phyloP scores from a whole-genome alignment of 2,888 invertebrate species.

The Epirrhoe alternata region DNA sequence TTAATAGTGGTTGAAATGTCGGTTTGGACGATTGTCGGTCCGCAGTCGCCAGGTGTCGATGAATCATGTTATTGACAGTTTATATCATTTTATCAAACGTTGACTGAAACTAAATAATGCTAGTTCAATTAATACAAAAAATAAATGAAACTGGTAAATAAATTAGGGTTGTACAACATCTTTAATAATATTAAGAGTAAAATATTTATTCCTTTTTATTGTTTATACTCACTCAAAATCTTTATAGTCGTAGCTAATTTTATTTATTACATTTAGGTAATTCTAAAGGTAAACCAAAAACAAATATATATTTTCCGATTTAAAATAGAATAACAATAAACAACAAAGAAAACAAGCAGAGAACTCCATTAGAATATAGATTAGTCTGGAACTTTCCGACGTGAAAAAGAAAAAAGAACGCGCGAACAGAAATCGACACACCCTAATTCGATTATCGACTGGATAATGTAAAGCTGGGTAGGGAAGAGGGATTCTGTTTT shows the following conservation, averaged over 20 bases:
- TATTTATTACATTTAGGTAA: too few species aligned
- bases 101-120: slow-evolving; percentile 20
- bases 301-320: slow-evolving; percentile 10
- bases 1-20: slow-evolving; percentile 77
- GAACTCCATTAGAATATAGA: slow-evolving; percentile 47
- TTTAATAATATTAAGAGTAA: too few species aligned
- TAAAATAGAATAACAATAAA: slow-evolving; percentile 33
- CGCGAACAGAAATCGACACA: slow-evolving; percentile 39
- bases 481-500: slow-evolving; percentile 8
- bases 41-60: slow-evolving; percentile 51
- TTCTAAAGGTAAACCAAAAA: not conserved
- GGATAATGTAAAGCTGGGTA: slow-evolving; percentile 23
- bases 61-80: slow-evolving; percentile 40
- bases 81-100: slow-evolving; percentile 40
- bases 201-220: too few species aligned
- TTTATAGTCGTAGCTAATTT: too few species aligned
- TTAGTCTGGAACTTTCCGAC: slow-evolving; percentile 44
- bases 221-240: too few species aligned
- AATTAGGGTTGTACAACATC: not conserved
- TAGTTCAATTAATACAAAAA: slow-evolving; percentile 4
- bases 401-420: slow-evolving; percentile 38
- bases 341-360: slow-evolving; percentile 40
- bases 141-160: not conserved
- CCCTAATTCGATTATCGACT: slow-evolving; percentile 41
- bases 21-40: slow-evolving; percentile 68